phyloP scores from a whole-genome alignment of 2,888 invertebrate species.

The Drosophila nigricruria region DNA sequence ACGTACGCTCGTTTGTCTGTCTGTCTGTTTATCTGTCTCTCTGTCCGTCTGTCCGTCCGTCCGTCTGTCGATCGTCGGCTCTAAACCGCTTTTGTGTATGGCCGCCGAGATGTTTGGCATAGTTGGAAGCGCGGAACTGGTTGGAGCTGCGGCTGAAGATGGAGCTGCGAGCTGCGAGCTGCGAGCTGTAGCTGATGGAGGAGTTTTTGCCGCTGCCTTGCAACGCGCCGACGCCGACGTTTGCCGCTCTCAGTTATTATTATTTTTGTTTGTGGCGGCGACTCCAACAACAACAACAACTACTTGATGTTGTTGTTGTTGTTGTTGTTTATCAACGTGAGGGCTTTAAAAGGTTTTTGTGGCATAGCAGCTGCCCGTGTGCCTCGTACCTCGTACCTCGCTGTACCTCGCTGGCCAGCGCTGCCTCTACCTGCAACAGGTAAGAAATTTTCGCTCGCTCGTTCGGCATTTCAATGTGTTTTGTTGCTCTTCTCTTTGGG shows the following conservation, averaged over 20 bases:
- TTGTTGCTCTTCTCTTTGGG: constrained; percentile 48
- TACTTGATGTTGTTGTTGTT: not conserved
- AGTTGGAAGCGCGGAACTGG: constrained; percentile 76
- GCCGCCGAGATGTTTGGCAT: constrained; percentile 77
- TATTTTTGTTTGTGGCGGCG: constrained; percentile 74
- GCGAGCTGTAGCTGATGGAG: constrained; percentile 41
- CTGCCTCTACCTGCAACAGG: constrained; percentile 74
- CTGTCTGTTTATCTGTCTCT: constrained; percentile 35
- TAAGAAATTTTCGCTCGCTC: constrained; percentile 75
- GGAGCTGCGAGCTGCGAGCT: constrained; percentile 37
- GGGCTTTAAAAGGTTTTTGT: constrained; percentile 80
- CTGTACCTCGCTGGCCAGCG: constrained; percentile 31
- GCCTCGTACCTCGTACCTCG: too few relatives aligned
- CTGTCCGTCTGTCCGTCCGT: constrained; percentile 18
- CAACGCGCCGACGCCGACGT: constrained; percentile 61
- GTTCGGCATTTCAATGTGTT: constrained; percentile 73
- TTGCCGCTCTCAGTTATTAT: constrained; percentile 71
- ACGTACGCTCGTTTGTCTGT: constrained; percentile 49
- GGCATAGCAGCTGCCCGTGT: constrained; percentile 67
- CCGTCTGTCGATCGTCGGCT: constrained; percentile 59
- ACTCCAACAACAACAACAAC: constrained; percentile 32
- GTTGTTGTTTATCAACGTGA: constrained; percentile 71
- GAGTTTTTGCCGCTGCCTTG: constrained; percentile 49
- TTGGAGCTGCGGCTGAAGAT: constrained; percentile 48
- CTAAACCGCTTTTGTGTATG: constrained; percentile 77